phyloP scores from a whole-genome alignment of 2,888 invertebrate genomes.

The Diogma glabrata region DNA sequence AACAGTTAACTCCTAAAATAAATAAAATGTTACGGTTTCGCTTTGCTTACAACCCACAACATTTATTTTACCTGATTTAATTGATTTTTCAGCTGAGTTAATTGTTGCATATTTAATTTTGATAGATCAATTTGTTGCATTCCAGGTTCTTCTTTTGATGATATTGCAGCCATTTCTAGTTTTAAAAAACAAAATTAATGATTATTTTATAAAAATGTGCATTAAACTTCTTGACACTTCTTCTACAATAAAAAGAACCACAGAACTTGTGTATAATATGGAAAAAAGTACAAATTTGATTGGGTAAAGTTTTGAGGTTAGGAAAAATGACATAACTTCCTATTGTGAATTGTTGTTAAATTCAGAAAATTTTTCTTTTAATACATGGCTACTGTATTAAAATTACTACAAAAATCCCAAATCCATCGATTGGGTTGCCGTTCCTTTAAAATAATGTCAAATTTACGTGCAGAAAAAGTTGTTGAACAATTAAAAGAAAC shows the following conservation, averaged over 20 bases:
- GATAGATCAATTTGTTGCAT: conserved; percentile 71
- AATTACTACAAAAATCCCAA: too few relatives aligned
- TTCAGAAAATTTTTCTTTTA: too few relatives aligned
- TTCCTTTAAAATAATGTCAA: too few relatives aligned
- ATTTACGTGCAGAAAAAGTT: conserved; percentile 39
- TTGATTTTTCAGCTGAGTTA: conserved; percentile 75
- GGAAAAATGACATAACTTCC: too few relatives aligned
- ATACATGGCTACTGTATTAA: too few relatives aligned
- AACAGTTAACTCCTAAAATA: conserved; percentile 66
- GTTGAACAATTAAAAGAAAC: conserved; percentile 39
- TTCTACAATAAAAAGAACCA: not conserved
- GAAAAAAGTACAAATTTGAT: not conserved
- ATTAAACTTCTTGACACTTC: conserved; percentile 1
- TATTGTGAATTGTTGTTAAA: too few relatives aligned
- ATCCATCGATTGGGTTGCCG: too few relatives aligned
- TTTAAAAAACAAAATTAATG: not conserved
- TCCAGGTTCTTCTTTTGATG: conserved; percentile 48
- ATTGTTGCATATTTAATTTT: conserved; percentile 66
- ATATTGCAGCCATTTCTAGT: conserved; percentile 30
- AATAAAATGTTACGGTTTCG: not conserved
- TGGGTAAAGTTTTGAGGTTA: conserved; percentile 25
- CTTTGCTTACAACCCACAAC: too few relatives aligned
- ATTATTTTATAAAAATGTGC: not conserved
- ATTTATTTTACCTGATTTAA: conserved; percentile 67
- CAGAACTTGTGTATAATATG: not conserved